Evolutionary conservation across 2,113 vertebrate species (phyloP).

Genomic region (Thryonomys swinderianus): DNA sequence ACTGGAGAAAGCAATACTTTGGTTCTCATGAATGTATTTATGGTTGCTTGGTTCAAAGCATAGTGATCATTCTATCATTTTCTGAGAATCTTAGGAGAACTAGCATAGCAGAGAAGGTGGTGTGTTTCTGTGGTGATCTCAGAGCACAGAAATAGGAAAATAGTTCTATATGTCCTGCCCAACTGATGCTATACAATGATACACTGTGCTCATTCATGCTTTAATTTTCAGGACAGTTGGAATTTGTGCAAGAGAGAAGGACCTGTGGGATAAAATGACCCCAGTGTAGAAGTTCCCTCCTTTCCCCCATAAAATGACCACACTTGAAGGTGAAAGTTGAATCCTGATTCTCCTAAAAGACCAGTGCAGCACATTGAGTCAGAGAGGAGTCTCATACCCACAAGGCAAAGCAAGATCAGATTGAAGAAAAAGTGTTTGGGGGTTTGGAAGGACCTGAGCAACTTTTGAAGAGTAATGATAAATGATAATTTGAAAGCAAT

Average conservation of each 20-base stretch:
- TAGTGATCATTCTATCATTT: background rate
- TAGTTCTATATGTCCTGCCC: background rate
- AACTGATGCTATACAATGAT: background rate
- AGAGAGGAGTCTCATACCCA: conserved; percentile 12
- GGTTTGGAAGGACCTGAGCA: conserved; percentile 13
- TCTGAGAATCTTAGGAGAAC: background rate
- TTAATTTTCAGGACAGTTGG: background rate
- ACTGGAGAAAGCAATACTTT: background rate
- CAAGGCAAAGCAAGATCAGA: background rate
- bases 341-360: background rate
- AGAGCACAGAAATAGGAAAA: background rate
- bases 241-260: background rate
- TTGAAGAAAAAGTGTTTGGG: conserved; percentile 28
- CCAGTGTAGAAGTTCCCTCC: background rate
- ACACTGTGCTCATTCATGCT: background rate
- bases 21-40: background rate
- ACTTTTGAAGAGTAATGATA: background rate
- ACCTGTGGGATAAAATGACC: background rate
- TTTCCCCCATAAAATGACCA: too few relatives aligned
- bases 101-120: background rate
- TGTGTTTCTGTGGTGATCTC: background rate
- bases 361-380: background rate
- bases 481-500: conserved; percentile 38
- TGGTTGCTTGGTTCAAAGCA: background rate
- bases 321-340: background rate